These are phyloP conservation scores for Cenopis cana DNA, from an alignment of 2,888 invertebrate genomes.

Conservation along the genomic window DNA sequence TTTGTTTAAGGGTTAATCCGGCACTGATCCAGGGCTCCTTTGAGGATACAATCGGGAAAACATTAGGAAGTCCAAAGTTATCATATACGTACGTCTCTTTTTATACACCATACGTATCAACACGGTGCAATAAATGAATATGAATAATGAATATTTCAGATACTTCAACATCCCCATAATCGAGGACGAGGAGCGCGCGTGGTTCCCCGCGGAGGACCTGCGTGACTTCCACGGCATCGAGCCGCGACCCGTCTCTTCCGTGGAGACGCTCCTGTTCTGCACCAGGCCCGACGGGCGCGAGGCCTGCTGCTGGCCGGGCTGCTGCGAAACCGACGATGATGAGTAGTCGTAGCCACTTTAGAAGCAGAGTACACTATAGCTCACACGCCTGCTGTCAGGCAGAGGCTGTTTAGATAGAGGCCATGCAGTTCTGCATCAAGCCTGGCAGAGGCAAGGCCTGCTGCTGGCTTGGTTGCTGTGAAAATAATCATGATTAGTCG, in stretches of 20 bases:
- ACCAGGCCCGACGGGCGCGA: slow-evolving; percentile 93
- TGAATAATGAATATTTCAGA: slow-evolving; percentile 77
- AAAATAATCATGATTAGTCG: slow-evolving; percentile 70
- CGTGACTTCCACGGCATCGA: slow-evolving; percentile 95
- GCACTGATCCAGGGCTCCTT: too few relatives aligned
- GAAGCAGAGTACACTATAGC: too few relatives aligned
- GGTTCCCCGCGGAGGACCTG: slow-evolving; percentile 95
- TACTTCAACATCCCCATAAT: slow-evolving; percentile 91
- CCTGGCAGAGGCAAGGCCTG: background rate
- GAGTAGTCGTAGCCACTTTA: slow-evolving; percentile 58
- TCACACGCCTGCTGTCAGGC: too few relatives aligned
- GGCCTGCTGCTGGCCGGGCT: slow-evolving; percentile 90
- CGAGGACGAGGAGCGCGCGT: slow-evolving; percentile 95
- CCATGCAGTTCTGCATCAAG: too few relatives aligned
- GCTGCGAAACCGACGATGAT: slow-evolving; percentile 80
- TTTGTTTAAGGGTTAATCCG: too few relatives aligned
- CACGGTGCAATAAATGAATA: too few relatives aligned
- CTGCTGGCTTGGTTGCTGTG: background rate
- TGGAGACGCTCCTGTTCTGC: slow-evolving; percentile 93
- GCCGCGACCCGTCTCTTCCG: slow-evolving; percentile 88
- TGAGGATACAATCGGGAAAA: too few relatives aligned
- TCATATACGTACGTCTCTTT: too few relatives aligned
- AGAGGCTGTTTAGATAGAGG: too few relatives aligned
- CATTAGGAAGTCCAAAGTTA: too few relatives aligned
- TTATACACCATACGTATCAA: too few relatives aligned